Conservation (phyloP, 37 sponge, comb jelly and placozoan species). For the Ianthella basta region DNA sequence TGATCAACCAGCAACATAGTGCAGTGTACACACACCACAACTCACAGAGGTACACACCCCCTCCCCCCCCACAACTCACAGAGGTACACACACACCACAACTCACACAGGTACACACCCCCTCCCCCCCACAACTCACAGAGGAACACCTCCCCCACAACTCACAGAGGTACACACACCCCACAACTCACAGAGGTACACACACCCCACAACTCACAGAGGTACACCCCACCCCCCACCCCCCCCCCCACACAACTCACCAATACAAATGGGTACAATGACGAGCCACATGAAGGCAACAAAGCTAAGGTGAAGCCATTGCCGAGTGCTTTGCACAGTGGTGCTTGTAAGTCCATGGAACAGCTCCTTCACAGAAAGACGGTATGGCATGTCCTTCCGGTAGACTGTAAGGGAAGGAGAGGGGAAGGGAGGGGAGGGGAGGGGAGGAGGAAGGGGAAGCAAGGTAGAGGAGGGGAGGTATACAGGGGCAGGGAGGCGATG, state of each 20-base stretch:
- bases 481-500: neutral
- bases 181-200: too few species aligned
- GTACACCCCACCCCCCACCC: neutral
- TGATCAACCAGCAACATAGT: too few species aligned
- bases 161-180: neutral
- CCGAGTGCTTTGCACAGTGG: conserved; percentile 28
- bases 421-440: neutral
- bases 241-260: conserved; percentile 40
- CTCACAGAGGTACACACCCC: too few species aligned
- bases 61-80: too few species aligned
- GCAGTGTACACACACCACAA: neutral
- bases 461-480: too few species aligned
- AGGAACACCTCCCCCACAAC: too few species aligned
- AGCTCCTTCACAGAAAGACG: conserved; percentile 68
- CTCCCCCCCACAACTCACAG: too few species aligned
- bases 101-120: too few species aligned
- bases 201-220: too few species aligned
- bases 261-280: conserved; percentile 81
- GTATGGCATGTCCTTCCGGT: conserved; percentile 81
- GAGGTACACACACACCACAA: too few species aligned
- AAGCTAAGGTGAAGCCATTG: conserved; percentile 86
- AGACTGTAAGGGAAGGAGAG: conserved; percentile 54
- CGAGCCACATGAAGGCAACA: conserved; percentile 89
- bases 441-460: neutral
- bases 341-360: conserved; percentile 50